Conservation (phyloP, 2,888 invertebrate species). For the Ctenicera cuprea region DNA sequence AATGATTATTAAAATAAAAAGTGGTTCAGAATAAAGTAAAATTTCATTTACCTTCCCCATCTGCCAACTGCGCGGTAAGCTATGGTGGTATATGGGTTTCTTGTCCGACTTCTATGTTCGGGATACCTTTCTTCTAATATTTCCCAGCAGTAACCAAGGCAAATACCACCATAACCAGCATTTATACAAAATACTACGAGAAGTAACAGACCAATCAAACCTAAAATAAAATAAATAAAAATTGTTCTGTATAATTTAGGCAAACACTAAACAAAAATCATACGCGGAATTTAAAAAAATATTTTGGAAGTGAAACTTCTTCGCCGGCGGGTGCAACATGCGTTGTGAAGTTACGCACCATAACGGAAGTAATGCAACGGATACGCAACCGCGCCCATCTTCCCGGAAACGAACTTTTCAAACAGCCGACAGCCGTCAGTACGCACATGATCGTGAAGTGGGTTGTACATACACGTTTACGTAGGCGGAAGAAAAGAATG, state of each 20-base stretch:
- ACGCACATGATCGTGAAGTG: too few relatives aligned
- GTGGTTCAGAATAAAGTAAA: neutral
- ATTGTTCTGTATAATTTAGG: neutral
- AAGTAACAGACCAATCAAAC: constrained; percentile 80
- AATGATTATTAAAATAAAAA: neutral
- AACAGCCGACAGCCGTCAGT: too few relatives aligned
- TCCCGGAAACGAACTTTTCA: too few relatives aligned
- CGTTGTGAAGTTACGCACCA: too few relatives aligned
- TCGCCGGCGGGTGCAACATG: too few relatives aligned
- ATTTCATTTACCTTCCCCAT: constrained; percentile 74
- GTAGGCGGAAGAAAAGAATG: too few relatives aligned
- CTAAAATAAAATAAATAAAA: constrained; percentile 70
- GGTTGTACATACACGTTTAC: too few relatives aligned
- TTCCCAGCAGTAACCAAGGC: constrained; percentile 82
- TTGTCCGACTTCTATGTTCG: constrained; percentile 75
- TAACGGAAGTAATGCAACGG: too few relatives aligned
- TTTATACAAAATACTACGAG: constrained; percentile 77
- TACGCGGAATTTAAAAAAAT: too few relatives aligned
- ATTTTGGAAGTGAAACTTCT: too few relatives aligned
- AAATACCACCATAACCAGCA: constrained; percentile 81
- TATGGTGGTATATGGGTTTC: constrained; percentile 83
- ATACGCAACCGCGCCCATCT: too few relatives aligned
- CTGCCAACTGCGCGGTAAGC: constrained; percentile 78
- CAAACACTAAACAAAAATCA: too few relatives aligned
- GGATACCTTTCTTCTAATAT: constrained; percentile 80